phyloP scores from a whole-genome alignment of 2,113 vertebrate species.

The Ammodytes dubius region DNA sequence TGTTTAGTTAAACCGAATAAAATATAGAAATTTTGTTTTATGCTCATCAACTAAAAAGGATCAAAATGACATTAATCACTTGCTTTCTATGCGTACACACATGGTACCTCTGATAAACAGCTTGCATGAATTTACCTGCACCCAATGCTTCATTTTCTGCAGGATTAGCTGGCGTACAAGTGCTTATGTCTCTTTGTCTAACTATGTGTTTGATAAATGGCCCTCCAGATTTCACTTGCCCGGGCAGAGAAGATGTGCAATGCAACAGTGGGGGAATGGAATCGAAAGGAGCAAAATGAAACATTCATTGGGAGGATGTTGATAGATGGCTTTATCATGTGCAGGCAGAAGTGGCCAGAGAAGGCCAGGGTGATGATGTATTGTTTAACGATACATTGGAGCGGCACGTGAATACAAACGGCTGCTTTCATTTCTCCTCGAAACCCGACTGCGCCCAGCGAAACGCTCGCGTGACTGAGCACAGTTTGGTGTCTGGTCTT shows the following conservation, averaged over 20 bases:
- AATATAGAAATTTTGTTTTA: conserved; percentile 13
- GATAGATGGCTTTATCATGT: conserved; percentile 82
- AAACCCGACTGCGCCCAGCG: conserved; percentile 56
- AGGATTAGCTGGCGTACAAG: conserved; percentile 56
- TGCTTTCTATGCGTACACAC: background rate
- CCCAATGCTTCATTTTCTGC: conserved; percentile 33
- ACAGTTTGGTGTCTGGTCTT: conserved; percentile 73
- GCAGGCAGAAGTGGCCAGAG: conserved; percentile 72
- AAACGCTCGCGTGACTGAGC: conserved; percentile 68
- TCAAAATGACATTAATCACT: conserved; percentile 8
- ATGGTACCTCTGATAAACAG: conserved; percentile 36
- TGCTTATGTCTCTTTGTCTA: conserved; percentile 49
- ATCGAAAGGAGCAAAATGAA: conserved; percentile 77
- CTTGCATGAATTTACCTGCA: conserved; percentile 32
- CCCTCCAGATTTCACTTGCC: conserved; percentile 55
- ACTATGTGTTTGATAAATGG: conserved; percentile 70
- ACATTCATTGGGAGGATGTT: conserved; percentile 74
- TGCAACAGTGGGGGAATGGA: conserved; percentile 64
- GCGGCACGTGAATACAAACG: conserved; percentile 74
- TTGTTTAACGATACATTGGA: conserved; percentile 79
- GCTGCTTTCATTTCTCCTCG: conserved; percentile 76
- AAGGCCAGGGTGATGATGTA: conserved; percentile 79
- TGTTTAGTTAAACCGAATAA: too few relatives aligned
- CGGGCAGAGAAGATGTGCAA: conserved; percentile 51
- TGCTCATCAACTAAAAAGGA: conserved; percentile 30